Conservation (phyloP, 2,113 vertebrate species). For the Aepyceros melampus region DNA sequence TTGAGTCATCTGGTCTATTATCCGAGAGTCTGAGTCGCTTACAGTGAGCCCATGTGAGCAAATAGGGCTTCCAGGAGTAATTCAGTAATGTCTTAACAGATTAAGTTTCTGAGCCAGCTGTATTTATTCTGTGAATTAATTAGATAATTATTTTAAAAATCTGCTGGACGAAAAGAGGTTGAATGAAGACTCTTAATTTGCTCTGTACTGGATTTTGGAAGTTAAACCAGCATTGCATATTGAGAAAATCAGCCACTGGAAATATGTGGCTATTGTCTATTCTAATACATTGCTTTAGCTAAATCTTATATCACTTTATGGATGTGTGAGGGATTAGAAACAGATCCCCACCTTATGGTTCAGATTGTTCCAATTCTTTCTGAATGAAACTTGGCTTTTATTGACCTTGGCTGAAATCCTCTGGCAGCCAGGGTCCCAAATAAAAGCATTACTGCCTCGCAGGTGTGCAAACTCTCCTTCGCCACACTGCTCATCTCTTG, state of each 20-base stretch:
- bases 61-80: conserved; percentile 50
- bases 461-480: conserved; percentile 47
- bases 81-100: conserved; percentile 58
- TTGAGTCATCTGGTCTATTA: conserved; percentile 35
- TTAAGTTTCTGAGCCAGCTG: conserved; percentile 46
- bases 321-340: conserved; percentile 78
- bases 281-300: conserved; percentile 72
- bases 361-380: conserved; percentile 67
- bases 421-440: conserved; percentile 68
- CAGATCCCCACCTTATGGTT: conserved; percentile 64
- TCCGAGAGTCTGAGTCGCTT: background rate
- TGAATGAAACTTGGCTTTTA: conserved; percentile 63
- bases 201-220: conserved; percentile 74
- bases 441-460: conserved; percentile 55
- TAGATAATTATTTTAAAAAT: conserved; percentile 65
- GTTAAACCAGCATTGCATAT: conserved; percentile 69
- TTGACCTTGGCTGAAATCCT: conserved; percentile 65
- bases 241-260: conserved; percentile 71
- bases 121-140: conserved; percentile 68
- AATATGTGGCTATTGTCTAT: conserved; percentile 74
- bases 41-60: background rate
- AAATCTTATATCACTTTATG: conserved; percentile 73
- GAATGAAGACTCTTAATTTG: conserved; percentile 71
- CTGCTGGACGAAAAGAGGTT: conserved; percentile 51
- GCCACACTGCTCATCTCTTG: conserved; percentile 10